Base-by-base conservation (phyloP, 2,113 vertebrate species). In the Nycticryphes semicollaris region DNA sequence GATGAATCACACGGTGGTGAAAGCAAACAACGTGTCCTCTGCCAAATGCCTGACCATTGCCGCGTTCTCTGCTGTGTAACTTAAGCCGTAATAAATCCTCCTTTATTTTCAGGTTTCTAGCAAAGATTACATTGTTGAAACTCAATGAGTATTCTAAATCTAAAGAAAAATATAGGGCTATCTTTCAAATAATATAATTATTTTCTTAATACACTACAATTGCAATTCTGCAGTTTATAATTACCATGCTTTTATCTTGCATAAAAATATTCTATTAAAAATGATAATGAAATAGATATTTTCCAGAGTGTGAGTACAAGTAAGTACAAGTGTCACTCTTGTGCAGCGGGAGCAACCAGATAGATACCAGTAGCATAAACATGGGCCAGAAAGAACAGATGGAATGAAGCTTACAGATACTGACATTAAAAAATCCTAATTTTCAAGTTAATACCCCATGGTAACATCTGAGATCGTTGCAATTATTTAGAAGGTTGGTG, bases 11-110 rank as follows among this genome's bases (percentile, higher is more conserved):
- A 69, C 70, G 31, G 48, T 35, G 64, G 27, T 72, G 84, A 95
- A 94, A 68, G 74, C 57, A 96, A 96, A 91, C 80, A 87, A 28
- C 0, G 0, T 13, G 14, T 53, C 53, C 77, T 37, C 3, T 91
- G 95, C 94, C 95, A 96, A 85, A 87, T 93, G 96, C 14, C 30
- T 92, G 89, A 78, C 93, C 66, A 39, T 77, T 83, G 48, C 22
- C 0, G 0, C 70, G 68, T 54, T 67, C 56, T 82, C 60, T 91
- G 77, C 66, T 87, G 37, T 50, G 27, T 24, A 39, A 84, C 33
- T n/a, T 35, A 39, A 75, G 77, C 47, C 3, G 6, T 59, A 68
- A 82, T 75, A 54, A 89, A 21, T 41, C 24, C 47, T 89, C 35
- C 31, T 76, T 87, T 73, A 53, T 90, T 87, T 92, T 57, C 43